phyloP scores from a whole-genome alignment of 2,888 invertebrate species.

The Pyrgus malvae region DNA sequence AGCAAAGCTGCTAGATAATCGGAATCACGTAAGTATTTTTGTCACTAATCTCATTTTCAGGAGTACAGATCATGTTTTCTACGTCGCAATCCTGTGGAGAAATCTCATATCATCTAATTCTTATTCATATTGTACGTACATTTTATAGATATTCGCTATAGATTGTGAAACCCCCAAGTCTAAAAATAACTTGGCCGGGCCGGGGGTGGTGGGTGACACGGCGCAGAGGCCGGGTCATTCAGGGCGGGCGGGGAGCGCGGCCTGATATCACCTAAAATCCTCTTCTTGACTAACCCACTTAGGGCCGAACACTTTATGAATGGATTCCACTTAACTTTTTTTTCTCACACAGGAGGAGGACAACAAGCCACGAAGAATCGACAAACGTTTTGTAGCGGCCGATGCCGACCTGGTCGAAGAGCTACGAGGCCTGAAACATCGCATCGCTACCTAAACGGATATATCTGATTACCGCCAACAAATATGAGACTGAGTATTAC shows the following conservation, averaged over 20 bases:
- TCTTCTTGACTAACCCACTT: constrained; percentile 40
- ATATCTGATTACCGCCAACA: constrained; percentile 65
- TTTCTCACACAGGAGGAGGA: constrained; percentile 55
- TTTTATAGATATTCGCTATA: constrained; percentile 44
- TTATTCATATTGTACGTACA: constrained; percentile 5
- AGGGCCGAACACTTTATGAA: constrained; percentile 31
- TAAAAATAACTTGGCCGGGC: constrained; percentile 77
- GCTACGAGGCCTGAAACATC: constrained; percentile 84
- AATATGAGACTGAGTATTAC: constrained; percentile 79
- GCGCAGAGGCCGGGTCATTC: constrained; percentile 73
- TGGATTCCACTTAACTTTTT: constrained; percentile 26
- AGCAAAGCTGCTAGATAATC: constrained; percentile 69
- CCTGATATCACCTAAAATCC: constrained; percentile 43
- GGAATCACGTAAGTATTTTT: constrained; percentile 76
- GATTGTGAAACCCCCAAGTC: constrained; percentile 61
- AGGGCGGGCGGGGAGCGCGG: constrained; percentile 48
- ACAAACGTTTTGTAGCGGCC: constrained; percentile 84
- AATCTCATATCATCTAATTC: constrained; percentile 6
- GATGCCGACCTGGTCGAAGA: constrained; percentile 84
- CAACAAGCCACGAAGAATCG: constrained; percentile 69
- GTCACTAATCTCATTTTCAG: constrained; percentile 31
- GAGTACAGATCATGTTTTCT: not conserved
- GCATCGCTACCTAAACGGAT: constrained; percentile 77
- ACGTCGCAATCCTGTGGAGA: too few relatives aligned
- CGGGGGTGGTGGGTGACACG: constrained; percentile 72